Evolutionary conservation across 2,113 vertebrate genomes (phyloP).

Genomic region (Barnardius zonarius): DNA sequence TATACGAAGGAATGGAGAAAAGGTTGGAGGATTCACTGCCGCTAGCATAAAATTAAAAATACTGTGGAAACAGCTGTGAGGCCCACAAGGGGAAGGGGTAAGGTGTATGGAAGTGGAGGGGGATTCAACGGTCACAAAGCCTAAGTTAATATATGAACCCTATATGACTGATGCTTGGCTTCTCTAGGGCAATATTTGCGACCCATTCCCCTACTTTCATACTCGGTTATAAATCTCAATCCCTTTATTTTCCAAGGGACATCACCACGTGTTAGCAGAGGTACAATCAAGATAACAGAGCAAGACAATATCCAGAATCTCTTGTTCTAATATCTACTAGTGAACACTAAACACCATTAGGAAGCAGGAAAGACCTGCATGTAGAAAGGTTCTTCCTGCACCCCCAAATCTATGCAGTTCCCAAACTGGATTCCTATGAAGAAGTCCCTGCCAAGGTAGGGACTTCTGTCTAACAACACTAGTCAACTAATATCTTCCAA

Average conservation of each 20-base stretch:
- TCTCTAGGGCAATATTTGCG: not conserved
- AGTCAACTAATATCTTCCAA: not conserved
- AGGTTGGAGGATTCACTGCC: not conserved
- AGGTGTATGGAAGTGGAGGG: not conserved
- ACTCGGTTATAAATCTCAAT: not conserved
- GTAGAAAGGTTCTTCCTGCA: not conserved
- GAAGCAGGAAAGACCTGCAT: not conserved
- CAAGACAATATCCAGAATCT: not conserved
- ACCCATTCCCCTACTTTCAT: not conserved
- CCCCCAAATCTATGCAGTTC: not conserved
- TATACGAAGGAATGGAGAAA: not conserved
- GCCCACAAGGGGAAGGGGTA: accelerated
- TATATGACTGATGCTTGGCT: not conserved
- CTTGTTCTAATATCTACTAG: not conserved
- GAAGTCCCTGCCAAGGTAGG: not conserved
- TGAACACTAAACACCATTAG: not conserved
- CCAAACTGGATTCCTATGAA: not conserved
- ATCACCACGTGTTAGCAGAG: not conserved
- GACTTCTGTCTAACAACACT: not conserved
- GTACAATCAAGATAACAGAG: not conserved
- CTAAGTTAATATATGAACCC: not conserved
- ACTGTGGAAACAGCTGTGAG: not conserved
- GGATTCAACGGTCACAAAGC: not conserved
- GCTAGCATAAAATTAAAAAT: not conserved
- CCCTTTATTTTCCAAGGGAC: not conserved